These are phyloP conservation scores for Operophtera brumata DNA, from an alignment of 2,888 invertebrate genomes.

Conservation along the genomic window DNA sequence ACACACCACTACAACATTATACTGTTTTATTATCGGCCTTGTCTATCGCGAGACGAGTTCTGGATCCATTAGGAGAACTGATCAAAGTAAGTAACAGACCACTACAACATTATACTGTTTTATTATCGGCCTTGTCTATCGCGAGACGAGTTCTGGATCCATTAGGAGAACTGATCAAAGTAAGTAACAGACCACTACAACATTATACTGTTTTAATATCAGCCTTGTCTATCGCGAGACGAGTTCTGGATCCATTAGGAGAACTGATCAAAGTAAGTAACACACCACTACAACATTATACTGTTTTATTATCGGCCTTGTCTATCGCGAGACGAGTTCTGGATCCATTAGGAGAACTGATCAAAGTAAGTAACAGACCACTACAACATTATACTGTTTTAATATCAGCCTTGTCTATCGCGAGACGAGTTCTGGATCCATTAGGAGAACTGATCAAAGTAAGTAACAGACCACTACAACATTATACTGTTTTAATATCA, in stretches of 20 bases:
- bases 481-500: conserved; percentile 85
- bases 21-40: conserved; percentile 85
- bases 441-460: conserved; percentile 93
- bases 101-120: conserved; percentile 35
- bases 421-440: conserved; percentile 93
- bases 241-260: conserved; percentile 93
- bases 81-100: conserved; percentile 82
- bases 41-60: conserved; percentile 91
- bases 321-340: conserved; percentile 93
- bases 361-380: conserved; percentile 81
- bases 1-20: background rate
- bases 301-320: conserved; percentile 84
- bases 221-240: conserved; percentile 89
- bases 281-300: background rate
- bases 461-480: conserved; percentile 31
- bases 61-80: conserved; percentile 94
- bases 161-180: conserved; percentile 93
- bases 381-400: too few relatives aligned
- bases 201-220: conserved; percentile 85
- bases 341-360: conserved; percentile 94
- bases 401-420: conserved; percentile 88
- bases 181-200: conserved; percentile 33
- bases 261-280: conserved; percentile 89
- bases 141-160: conserved; percentile 95
- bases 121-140: conserved; percentile 88